These are phyloP conservation scores for Drosophila pseudotalamancana DNA, from an alignment of 2,888 invertebrate genomes.

Conservation along the genomic window DNA sequence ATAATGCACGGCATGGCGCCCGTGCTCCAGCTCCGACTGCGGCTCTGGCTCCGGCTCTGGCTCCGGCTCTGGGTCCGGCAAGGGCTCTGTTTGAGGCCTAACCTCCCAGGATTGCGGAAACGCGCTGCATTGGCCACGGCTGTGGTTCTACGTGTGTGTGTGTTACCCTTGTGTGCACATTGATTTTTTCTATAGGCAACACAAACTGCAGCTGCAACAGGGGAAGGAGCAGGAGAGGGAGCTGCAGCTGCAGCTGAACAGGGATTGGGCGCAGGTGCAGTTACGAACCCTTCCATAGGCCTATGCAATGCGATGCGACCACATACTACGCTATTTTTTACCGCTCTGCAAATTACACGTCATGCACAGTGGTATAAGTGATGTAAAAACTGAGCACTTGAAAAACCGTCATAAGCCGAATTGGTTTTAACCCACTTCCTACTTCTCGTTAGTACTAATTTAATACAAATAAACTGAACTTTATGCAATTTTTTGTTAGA, in stretches of 20 bases:
- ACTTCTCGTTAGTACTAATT: too few species aligned
- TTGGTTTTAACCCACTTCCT: too few species aligned
- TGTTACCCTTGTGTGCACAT: slow-evolving; percentile 44
- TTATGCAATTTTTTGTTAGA: too few species aligned
- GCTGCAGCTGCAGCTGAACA: slow-evolving; percentile 2
- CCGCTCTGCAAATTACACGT: slow-evolving; percentile 58
- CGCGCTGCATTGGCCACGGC: slow-evolving; percentile 44
- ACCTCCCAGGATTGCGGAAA: slow-evolving; percentile 25
- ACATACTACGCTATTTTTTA: slow-evolving; percentile 61
- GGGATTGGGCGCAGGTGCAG: slow-evolving; percentile 9
- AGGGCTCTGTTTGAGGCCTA: background rate
- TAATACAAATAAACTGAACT: too few species aligned
- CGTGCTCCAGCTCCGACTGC: slow-evolving; percentile 5
- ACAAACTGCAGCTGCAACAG: slow-evolving; percentile 18
- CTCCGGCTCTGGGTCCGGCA: slow-evolving; percentile 6
- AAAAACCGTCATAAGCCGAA: too few species aligned
- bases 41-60: background rate
- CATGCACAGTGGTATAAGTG: slow-evolving; percentile 25
- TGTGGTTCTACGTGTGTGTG: slow-evolving; percentile 31
- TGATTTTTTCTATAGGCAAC: slow-evolving; percentile 57
- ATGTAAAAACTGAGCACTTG: too few species aligned
- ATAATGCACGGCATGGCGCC: slow-evolving; percentile 71
- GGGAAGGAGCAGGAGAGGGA: slow-evolving; percentile 8
- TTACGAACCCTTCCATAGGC: slow-evolving; percentile 19
- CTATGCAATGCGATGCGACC: slow-evolving; percentile 55